Conservation (phyloP, 2,888 invertebrate species). For the Leucoptera coffeella region DNA sequence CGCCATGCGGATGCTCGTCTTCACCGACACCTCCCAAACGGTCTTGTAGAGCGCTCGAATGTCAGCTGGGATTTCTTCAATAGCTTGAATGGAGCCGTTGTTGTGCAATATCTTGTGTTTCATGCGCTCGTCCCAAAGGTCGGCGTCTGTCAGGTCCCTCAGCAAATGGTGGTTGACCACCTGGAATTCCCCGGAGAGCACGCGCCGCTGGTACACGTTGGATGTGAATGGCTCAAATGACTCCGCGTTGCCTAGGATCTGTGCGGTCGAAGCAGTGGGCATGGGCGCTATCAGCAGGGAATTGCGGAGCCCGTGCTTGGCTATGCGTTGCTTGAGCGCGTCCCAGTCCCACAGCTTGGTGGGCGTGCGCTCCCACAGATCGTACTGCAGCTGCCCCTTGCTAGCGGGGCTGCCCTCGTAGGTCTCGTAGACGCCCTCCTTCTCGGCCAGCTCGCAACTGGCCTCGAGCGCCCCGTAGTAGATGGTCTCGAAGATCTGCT, state of each 20-base stretch:
- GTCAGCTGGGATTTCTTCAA: conserved; percentile 77
- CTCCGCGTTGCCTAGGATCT: conserved; percentile 98
- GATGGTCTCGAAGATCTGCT: conserved; percentile 95
- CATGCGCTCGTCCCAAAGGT: conserved; percentile 93
- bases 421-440: conserved; percentile 81
- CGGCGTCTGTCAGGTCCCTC: conserved; percentile 84
- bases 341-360: conserved; percentile 88
- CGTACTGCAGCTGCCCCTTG: conserved; percentile 92
- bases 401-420: conserved; percentile 90
- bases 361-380: conserved; percentile 93
- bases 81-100: conserved; percentile 89
- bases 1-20: conserved; percentile 90
- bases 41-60: conserved; percentile 89
- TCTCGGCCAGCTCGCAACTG: conserved; percentile 87
- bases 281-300: conserved; percentile 92
- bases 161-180: conserved; percentile 95
- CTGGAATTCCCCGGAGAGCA: conserved; percentile 93
- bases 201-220: conserved; percentile 91
- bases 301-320: conserved; percentile 85
- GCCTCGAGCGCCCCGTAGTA: conserved; percentile 96
- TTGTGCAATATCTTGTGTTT: conserved; percentile 88
- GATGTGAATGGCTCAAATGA: conserved; percentile 97
- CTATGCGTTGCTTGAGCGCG: conserved; percentile 74
- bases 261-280: conserved; percentile 99
- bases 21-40: conserved; percentile 96